Evolutionary conservation across 1,140 invertebrate species (phyloP).

Genomic region (Conus betulinus): DNA sequence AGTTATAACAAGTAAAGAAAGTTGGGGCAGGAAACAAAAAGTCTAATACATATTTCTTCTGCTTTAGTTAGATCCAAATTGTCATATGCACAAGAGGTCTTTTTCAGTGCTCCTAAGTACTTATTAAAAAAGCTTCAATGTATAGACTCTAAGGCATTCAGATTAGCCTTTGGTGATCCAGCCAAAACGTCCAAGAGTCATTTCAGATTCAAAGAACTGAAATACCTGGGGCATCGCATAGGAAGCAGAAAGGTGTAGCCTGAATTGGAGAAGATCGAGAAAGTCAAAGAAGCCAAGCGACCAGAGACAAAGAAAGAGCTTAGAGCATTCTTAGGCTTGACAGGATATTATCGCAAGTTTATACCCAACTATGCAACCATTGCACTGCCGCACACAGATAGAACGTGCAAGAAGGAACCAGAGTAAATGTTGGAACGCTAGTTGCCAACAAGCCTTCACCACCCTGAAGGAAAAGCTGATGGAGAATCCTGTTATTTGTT

Average conservation of each 20-base stretch:
- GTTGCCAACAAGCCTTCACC: conserved; percentile 12
- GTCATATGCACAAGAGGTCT: too few species aligned
- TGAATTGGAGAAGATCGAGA: conserved; percentile 67
- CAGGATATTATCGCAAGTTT: conserved; percentile 51
- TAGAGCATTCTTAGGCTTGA: conserved; percentile 41
- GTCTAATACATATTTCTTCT: too few species aligned
- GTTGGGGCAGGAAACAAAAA: too few species aligned
- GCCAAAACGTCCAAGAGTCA: conserved; percentile 43
- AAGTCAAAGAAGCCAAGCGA: conserved; percentile 63
- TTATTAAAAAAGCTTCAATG: too few species aligned
- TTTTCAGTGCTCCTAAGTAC: too few species aligned
- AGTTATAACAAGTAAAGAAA: too few species aligned
- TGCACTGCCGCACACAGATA: conserved; percentile 52
- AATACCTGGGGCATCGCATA: conserved; percentile 47
- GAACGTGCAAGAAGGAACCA: conserved; percentile 18
- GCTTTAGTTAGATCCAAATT: too few species aligned
- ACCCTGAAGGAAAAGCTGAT: conserved; percentile 43
- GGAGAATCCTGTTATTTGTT: conserved; percentile 46
- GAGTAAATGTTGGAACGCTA: not conserved
- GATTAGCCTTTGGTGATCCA: too few species aligned
- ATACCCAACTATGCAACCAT: conserved; percentile 52
- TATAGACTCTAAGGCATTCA: too few species aligned
- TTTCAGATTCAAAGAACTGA: conserved; percentile 29
- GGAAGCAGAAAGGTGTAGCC: conserved; percentile 58
- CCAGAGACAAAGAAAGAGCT: conserved; percentile 72